Evolutionary conservation across 2,888 invertebrate genomes (phyloP), one percentile per base, ranked within the genome.

Genomic region (Dyspetes luteomarginatus): DNA sequence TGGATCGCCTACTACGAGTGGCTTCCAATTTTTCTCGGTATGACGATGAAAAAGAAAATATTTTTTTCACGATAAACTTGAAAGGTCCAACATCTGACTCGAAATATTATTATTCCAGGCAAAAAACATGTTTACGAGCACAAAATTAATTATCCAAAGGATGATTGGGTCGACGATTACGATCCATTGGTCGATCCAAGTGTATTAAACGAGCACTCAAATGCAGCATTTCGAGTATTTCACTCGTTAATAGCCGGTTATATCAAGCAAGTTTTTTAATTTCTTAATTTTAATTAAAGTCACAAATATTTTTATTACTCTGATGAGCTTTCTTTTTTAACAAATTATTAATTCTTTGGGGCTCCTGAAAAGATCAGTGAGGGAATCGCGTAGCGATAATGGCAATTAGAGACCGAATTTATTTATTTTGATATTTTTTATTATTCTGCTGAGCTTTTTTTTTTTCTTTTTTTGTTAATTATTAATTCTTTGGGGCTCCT

Each of bases 1-100:
- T 95, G 97, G 78, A 95, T 97, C 65, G 93, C 95, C 3, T 97
- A 96, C 90, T 95, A 95, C 87, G 97, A 97, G 90, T 97, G 95
- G 94, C 92, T 97, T 48, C 97, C 97, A 0, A 93, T 95, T 50
- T 92, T 97, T 30, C 91, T 97, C 82, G 97, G 97, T 95, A 88
- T 52, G 17, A 17, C 7, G 1, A 48, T 17, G 17, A 45, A 12
- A 12, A 36, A 36, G 12, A 36, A n/a, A 36, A 4, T 48, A 74
- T 24, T 60, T 64, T 7, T 19, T 56, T n/a, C 15, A 26, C 4
- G n/a, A n/a, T 19, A 30, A 45, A 7, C 7, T 1, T 0, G 9
- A 45, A 17, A 60, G 28, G 28, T 24, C 24, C 19, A 5, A 45
- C n/a, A 24, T 60, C 41, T 9, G 43, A 48, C 9, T 41, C 58